phyloP scores from a whole-genome alignment of 1,140 invertebrate genomes.

The Megathymus violae region DNA sequence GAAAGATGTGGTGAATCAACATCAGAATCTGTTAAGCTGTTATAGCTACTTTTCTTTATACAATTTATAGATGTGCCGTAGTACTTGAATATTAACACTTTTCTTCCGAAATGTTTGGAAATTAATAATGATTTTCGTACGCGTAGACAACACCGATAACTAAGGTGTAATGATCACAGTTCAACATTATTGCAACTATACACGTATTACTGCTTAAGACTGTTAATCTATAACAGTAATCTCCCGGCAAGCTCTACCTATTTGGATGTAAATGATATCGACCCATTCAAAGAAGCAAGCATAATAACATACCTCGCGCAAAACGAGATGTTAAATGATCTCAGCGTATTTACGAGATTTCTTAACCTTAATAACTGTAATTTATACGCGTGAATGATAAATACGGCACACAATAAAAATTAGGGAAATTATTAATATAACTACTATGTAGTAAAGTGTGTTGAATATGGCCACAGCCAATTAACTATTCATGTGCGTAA shows the following conservation, averaged over 20 bases:
- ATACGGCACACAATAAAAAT: neutral
- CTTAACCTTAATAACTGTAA: slow-evolving; percentile 19
- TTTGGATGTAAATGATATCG: slow-evolving; percentile 40
- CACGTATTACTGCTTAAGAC: slow-evolving; percentile 6
- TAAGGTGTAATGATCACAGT: slow-evolving; percentile 7
- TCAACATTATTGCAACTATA: slow-evolving; percentile 1
- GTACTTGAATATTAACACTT: neutral
- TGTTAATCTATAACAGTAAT: slow-evolving; percentile 41
- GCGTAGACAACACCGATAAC: neutral
- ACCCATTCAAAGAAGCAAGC: slow-evolving; percentile 30
- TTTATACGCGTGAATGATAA: neutral
- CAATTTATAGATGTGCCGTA: too few relatives aligned
- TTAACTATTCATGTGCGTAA: slow-evolving; percentile 6
- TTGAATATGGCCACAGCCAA: slow-evolving; percentile 6
- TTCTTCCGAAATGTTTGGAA: neutral
- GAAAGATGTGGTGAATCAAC: too few relatives aligned
- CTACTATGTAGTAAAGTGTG: slow-evolving; percentile 8
- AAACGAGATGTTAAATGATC: slow-evolving; percentile 12
- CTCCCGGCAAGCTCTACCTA: slow-evolving; percentile 30
- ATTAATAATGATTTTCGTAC: neutral
- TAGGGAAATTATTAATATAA: neutral
- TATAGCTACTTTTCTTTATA: too few relatives aligned
- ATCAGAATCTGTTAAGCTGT: too few relatives aligned
- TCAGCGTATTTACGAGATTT: slow-evolving; percentile 11
- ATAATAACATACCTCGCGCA: slow-evolving; percentile 20